Evolutionary conservation across 2,888 invertebrate species (phyloP).

Genomic region (Drosophila atripex): DNA sequence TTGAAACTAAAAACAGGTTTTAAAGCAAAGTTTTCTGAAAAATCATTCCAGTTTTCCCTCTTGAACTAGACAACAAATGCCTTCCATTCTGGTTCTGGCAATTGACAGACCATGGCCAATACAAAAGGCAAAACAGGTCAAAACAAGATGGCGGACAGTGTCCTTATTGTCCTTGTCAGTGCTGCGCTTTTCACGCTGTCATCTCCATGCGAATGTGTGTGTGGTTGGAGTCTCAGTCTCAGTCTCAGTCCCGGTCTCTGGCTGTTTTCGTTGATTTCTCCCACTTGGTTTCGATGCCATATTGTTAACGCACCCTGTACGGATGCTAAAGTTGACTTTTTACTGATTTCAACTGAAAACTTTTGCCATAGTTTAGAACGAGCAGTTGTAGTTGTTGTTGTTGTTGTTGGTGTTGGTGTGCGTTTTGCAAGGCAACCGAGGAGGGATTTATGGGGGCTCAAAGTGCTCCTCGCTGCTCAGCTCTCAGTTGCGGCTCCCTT

Average conservation of each 20-base stretch:
- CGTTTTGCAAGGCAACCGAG: constrained; percentile 34
- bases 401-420: constrained; percentile 26
- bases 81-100: constrained; percentile 40
- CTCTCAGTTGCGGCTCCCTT: constrained; percentile 35
- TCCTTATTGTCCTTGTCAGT: constrained; percentile 46
- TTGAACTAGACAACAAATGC: not conserved
- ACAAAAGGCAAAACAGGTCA: constrained; percentile 36
- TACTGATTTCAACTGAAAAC: constrained; percentile 49
- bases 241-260: too few relatives aligned
- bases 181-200: constrained; percentile 16
- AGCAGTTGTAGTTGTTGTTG: constrained; percentile 27
- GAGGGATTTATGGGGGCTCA: constrained; percentile 66
- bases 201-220: constrained; percentile 16
- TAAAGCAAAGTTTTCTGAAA: not conserved
- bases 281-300: constrained; percentile 29
- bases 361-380: constrained; percentile 57
- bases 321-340: constrained; percentile 36
- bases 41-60: not conserved
- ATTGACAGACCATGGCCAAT: constrained; percentile 56
- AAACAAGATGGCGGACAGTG: constrained; percentile 46
- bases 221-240: not conserved
- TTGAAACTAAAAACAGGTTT: not conserved
- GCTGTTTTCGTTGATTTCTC: constrained; percentile 36
- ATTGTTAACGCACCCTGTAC: constrained; percentile 28
- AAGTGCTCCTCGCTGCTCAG: constrained; percentile 58